Evolutionary conservation across 2,888 invertebrate species (phyloP).

Genomic region (Megastigmus dorsalis): DNA sequence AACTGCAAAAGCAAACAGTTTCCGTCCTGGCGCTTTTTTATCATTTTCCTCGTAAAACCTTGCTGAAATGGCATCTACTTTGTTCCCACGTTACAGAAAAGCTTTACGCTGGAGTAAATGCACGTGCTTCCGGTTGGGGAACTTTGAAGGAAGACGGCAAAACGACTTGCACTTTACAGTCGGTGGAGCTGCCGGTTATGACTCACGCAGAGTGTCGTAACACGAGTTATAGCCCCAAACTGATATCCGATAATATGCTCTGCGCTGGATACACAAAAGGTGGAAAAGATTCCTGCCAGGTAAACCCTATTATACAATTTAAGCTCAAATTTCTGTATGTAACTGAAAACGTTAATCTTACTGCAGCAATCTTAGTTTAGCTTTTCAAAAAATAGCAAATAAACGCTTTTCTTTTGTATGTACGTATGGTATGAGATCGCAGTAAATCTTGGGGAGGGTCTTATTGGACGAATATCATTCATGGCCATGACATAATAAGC

Average conservation of each 20-base stretch:
- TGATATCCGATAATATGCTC: slow-evolving; percentile 93
- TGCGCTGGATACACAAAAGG: slow-evolving; percentile 88
- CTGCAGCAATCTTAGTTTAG: too few relatives aligned
- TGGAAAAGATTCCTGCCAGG: slow-evolving; percentile 88
- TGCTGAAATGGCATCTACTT: too few relatives aligned
- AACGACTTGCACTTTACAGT: slow-evolving; percentile 87
- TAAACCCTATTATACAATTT: slow-evolving; percentile 74
- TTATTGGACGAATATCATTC: too few relatives aligned
- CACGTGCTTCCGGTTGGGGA: slow-evolving; percentile 91
- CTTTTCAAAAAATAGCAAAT: not conserved
- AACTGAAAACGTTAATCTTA: too few relatives aligned
- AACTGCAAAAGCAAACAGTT: too few relatives aligned
- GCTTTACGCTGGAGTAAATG: slow-evolving; percentile 83
- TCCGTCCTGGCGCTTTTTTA: too few relatives aligned
- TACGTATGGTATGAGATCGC: too few relatives aligned
- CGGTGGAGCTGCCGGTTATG: slow-evolving; percentile 85
- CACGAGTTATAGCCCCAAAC: slow-evolving; percentile 87
- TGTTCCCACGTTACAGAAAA: slow-evolving; percentile 80
- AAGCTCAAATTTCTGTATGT: too few relatives aligned
- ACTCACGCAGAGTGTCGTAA: slow-evolving; percentile 72
- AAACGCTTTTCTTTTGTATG: not conserved
- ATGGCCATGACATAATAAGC: too few relatives aligned
- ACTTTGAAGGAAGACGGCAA: slow-evolving; percentile 90
- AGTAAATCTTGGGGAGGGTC: too few relatives aligned
- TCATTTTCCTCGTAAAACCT: too few relatives aligned